phyloP scores from a whole-genome alignment of 2,888 invertebrate genomes.

The Dorcus parallelipipedus region DNA sequence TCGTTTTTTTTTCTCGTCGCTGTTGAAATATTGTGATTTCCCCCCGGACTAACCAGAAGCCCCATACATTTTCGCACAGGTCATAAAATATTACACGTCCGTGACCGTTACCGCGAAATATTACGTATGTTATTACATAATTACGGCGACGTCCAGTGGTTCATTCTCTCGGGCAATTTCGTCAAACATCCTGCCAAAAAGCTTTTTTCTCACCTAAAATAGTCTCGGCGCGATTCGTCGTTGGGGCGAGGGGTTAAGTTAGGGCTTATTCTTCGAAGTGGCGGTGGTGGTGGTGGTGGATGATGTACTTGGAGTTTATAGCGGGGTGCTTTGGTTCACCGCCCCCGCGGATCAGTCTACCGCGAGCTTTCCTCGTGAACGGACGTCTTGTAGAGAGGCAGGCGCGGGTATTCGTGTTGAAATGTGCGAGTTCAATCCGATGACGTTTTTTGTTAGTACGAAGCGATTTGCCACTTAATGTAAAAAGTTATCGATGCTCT shows the following conservation, averaged over 20 bases:
- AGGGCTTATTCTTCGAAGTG: conserved; percentile 6
- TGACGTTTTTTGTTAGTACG: no score
- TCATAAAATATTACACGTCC: neutral
- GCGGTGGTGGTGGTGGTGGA: conserved; percentile 13
- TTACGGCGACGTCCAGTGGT: no score
- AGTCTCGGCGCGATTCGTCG: no score
- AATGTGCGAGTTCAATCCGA: neutral
- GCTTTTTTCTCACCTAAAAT: no score
- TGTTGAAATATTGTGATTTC: no score
- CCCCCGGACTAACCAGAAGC: no score
- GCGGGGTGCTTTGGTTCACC: conserved; percentile 24
- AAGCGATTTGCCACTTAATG: no score
- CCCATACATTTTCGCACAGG: no score
- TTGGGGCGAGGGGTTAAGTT: conserved; percentile 2
- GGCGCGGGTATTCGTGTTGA: neutral
- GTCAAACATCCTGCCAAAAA: no score
- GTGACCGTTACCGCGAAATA: neutral
- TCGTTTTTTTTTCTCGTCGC: no score
- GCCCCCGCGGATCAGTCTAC: conserved; percentile 20
- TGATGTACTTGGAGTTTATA: conserved; percentile 18
- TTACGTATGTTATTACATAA: neutral
- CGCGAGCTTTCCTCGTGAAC: conserved; percentile 13
- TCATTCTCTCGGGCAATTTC: no score
- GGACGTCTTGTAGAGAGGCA: conserved; percentile 7
- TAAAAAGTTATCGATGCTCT: no score